phyloP scores from a whole-genome alignment of 2,113 vertebrate genomes.

The Nerophis lumbriciformis region DNA sequence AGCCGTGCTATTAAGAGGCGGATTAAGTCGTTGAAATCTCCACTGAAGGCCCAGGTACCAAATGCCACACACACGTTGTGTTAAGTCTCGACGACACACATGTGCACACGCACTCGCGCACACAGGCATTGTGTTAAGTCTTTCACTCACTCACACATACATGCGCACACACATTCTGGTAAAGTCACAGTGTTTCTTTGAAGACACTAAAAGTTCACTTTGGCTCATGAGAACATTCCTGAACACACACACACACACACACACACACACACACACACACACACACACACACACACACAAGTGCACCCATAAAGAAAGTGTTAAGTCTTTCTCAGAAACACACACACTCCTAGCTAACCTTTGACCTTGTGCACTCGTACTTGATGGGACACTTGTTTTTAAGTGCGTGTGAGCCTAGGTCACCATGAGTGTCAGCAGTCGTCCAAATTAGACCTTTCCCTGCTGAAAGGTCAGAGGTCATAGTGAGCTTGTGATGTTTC shows the following conservation, averaged over 20 bases:
- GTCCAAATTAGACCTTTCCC: constrained; percentile 42
- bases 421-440: constrained; percentile 41
- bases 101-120: too few species aligned
- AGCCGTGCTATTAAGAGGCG: too few species aligned
- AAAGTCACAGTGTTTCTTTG: too few species aligned
- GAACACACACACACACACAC: neutral
- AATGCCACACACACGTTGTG: too few species aligned
- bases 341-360: neutral
- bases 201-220: neutral
- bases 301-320: too few species aligned
- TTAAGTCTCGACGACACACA: too few species aligned
- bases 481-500: constrained; percentile 55
- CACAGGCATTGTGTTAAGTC: too few species aligned
- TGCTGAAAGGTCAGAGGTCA: constrained; percentile 49
- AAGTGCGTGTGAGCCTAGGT: constrained; percentile 16
- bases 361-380: neutral
- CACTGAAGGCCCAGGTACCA: too few species aligned
- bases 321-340: neutral
- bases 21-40: too few species aligned
- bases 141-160: too few species aligned
- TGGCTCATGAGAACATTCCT: neutral
- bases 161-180: neutral
- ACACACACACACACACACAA: too few species aligned
- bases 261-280: neutral
- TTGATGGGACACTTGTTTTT: neutral